Conservation (phyloP, 2,797 vertebrate species). For the Nasua narica region DNA sequence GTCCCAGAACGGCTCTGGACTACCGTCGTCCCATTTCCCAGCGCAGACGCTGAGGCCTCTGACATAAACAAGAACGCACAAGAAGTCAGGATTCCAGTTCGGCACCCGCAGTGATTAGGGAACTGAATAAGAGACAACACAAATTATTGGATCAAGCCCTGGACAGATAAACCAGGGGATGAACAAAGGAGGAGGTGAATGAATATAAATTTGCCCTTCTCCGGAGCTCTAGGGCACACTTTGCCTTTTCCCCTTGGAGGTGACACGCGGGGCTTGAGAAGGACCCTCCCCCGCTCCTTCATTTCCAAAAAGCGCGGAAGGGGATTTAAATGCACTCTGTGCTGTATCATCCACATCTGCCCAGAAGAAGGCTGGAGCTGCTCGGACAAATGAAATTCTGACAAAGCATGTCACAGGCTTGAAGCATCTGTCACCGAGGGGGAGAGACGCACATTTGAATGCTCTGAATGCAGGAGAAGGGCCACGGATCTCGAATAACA, state of each 20-base stretch:
- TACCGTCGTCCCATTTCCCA: background rate
- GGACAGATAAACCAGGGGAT: background rate
- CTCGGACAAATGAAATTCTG: conserved; percentile 42
- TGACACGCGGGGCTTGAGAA: accelerated
- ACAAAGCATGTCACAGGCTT: conserved; percentile 24
- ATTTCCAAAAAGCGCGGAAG: background rate
- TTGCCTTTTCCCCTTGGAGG: background rate
- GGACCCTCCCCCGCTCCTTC: background rate
- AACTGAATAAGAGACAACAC: background rate
- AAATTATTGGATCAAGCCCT: background rate
- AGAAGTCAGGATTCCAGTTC: background rate
- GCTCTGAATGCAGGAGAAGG: background rate
- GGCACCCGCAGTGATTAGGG: background rate
- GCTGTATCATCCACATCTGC: background rate
- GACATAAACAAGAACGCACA: accelerated
- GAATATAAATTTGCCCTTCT: background rate
- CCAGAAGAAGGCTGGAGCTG: background rate
- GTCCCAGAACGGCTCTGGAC: accelerated
- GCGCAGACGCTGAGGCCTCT: background rate
- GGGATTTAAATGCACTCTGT: background rate
- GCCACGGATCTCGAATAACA: background rate
- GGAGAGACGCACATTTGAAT: background rate
- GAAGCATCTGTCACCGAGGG: background rate
- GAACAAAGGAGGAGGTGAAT: background rate
- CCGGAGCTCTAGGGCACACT: background rate